These are phyloP conservation scores for Drosophila malerkotliana DNA, from an alignment of 1,140 invertebrate species.

Conservation along the genomic window DNA sequence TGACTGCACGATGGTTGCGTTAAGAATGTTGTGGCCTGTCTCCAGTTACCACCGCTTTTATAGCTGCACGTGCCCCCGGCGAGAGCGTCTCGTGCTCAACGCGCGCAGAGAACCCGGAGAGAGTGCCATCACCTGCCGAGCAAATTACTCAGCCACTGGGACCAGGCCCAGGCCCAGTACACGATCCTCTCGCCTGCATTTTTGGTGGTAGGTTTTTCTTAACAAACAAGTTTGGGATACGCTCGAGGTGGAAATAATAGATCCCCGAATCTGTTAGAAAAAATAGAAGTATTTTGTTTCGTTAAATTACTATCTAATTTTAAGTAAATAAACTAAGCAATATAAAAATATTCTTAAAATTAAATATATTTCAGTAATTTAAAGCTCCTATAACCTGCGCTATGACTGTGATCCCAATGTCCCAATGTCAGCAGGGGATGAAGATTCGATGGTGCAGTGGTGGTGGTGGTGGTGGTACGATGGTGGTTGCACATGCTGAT, in stretches of 20 bases:
- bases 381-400: background rate
- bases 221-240: conserved; percentile 63
- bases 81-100: conserved; percentile 72
- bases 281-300: background rate
- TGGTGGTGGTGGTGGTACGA: conserved; percentile 30
- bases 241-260: background rate
- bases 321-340: no score
- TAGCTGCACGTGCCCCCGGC: conserved; percentile 78
- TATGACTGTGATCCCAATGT: conserved; percentile 1
- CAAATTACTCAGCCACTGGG: conserved; percentile 68
- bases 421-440: conserved; percentile 65
- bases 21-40: conserved; percentile 72
- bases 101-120: conserved; percentile 40
- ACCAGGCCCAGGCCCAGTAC: conserved; percentile 3
- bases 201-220: conserved; percentile 76
- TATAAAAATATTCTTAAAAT: background rate
- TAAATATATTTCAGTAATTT: background rate
- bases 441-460: conserved; percentile 55
- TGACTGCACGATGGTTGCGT: conserved; percentile 66
- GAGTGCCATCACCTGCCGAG: conserved; percentile 66
- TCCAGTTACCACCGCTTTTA: conserved; percentile 72
- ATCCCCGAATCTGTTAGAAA: background rate
- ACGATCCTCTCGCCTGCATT: conserved; percentile 59
- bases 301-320: background rate
- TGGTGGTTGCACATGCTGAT: conserved; percentile 71